Base-by-base conservation (phyloP, 2,797 vertebrate genomes). In the Masticophis lateralis region DNA sequence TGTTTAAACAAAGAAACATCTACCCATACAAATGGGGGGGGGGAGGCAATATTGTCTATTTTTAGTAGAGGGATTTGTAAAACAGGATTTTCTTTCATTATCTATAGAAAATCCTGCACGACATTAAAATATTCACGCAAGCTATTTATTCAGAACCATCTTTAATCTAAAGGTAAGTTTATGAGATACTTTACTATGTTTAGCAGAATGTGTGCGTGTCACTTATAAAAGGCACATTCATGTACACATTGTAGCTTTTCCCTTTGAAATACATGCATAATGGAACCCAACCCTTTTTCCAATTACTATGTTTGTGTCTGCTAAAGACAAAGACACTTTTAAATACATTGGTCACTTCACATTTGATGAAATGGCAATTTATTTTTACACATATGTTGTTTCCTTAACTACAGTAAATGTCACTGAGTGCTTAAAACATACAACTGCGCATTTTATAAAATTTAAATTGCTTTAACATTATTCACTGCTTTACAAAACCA, bases 1-100 rank as follows among this genome's bases (percentile, higher is more conserved):
- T 95, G 27, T 55, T 47, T 28, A 92, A 91, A 86, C 88, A 92
- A 90, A 90, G 57, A 87, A 89, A 86, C 47, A 32, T 14, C 16
- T 74, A 61, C 55, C 18, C 47, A 27, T 69, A 51, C 10, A 60
- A 16, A 43, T 5, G 53, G 25, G 43, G 51, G 55, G 55, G 55
- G 13, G 53, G 53, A 27, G 53, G 25, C 6, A 8, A n/a, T 92
- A 11, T 13, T 74, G 59, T 69, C 53, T 92, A 90, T 90, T 94
- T 59, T 1, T 0, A 60, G 37, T 5, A 56, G 89, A 16, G 91
- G 27, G 14, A 92, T 90, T 92, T 20, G 25, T 89, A 90, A 14
- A 59, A 91, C 7, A 89, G 53, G 12, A 56, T 47, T 89, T 91
- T 89, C 25, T 13, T 86, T 66, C 51, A 86, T 91, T 56, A 91